Evolutionary conservation across 35 echinoderm and acorn worm species (phyloP).

Genomic region (Stichopus chloronotus): DNA sequence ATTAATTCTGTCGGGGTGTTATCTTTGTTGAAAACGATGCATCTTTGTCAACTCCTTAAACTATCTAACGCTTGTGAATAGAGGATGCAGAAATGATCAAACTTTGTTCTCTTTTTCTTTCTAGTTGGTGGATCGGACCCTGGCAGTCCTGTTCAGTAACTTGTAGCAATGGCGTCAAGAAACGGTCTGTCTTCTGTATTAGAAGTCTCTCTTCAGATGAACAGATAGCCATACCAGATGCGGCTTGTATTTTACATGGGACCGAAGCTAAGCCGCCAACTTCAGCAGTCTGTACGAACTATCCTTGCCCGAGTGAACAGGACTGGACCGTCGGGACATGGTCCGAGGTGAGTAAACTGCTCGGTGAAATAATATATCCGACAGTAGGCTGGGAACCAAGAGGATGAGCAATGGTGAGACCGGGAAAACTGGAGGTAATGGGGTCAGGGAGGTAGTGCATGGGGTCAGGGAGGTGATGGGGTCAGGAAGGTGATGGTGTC

Average conservation of each 20-base stretch:
- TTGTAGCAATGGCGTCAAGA: conserved; percentile 62
- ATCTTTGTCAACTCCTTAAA: too few relatives aligned
- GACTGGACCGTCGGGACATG: conserved; percentile 82
- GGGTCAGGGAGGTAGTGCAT: too few relatives aligned
- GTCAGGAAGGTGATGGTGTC: too few relatives aligned
- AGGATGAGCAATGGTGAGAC: too few relatives aligned
- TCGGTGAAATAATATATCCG: not conserved
- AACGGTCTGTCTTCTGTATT: conserved; percentile 86
- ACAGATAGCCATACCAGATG: conserved; percentile 76
- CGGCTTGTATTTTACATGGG: conserved; percentile 56
- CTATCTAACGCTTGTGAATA: too few relatives aligned
- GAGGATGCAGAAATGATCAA: too few relatives aligned
- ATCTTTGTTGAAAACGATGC: too few relatives aligned
- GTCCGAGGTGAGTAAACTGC: conserved; percentile 67
- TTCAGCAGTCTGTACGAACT: not conserved
- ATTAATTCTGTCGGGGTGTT: not conserved
- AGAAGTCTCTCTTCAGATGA: conserved; percentile 77
- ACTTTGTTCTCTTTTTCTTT: not conserved
- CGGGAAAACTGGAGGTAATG: too few relatives aligned
- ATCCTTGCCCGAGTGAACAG: conserved; percentile 60
- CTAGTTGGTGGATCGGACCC: conserved; percentile 86
- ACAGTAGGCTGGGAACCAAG: not conserved
- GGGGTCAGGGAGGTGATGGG: too few relatives aligned
- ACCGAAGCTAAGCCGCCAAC: not conserved
- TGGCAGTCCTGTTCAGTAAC: conserved; percentile 88